phyloP scores from a whole-genome alignment of 1,140 invertebrate genomes.

The Drosophila ohnishii region DNA sequence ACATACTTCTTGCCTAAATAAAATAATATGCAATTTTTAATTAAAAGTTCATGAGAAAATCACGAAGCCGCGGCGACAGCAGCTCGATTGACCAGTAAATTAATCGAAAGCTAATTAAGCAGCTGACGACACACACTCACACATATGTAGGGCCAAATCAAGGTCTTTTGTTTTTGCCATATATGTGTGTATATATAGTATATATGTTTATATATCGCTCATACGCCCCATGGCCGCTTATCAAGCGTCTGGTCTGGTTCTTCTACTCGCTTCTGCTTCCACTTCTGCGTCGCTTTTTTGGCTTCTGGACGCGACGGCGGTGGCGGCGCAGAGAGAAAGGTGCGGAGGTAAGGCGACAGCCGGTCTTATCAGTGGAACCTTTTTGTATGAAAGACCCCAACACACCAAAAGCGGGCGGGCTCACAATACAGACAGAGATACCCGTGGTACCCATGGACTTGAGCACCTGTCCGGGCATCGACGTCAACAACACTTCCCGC shows the following conservation, averaged over 20 bases:
- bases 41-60: conserved; percentile 44
- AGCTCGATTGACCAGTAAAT: conserved; percentile 56
- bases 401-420: conserved; percentile 10
- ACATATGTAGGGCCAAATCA: conserved; percentile 30
- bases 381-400: conserved; percentile 17
- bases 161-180: conserved; percentile 55
- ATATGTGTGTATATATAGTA: conserved; percentile 4
- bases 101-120: conserved; percentile 76
- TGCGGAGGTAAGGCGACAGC: conserved; percentile 22
- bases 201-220: conserved; percentile 28
- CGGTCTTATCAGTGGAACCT: conserved; percentile 48
- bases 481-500: conserved; percentile 49
- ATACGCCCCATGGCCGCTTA: conserved; percentile 48
- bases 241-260: conserved; percentile 47
- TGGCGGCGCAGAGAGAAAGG: neutral
- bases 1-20: neutral
- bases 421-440: conserved; percentile 34
- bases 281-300: conserved; percentile 47
- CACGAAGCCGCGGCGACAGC: conserved; percentile 1
- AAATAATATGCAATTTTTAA: conserved; percentile 10
- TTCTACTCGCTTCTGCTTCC: conserved; percentile 34
- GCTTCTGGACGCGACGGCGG: conserved; percentile 24
- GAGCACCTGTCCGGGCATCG: conserved; percentile 51
- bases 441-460: conserved; percentile 39
- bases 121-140: conserved; percentile 59